phyloP scores from a whole-genome alignment of 1,140 invertebrate species.

The Drosophila azteca region DNA sequence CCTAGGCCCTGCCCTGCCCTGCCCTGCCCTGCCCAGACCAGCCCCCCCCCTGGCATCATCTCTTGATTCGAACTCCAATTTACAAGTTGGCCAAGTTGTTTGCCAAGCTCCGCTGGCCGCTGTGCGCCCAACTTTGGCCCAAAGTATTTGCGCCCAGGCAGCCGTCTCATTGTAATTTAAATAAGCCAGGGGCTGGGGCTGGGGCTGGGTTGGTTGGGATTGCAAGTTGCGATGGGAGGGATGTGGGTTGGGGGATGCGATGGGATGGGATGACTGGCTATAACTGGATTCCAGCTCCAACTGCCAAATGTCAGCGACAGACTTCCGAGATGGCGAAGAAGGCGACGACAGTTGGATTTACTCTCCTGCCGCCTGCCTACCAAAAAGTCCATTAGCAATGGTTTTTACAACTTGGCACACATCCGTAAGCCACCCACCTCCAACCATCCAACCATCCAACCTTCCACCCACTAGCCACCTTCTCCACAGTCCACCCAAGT shows the following conservation, averaged over 20 bases:
- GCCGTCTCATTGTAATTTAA: constrained; percentile 77
- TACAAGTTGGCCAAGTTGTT: constrained; percentile 79
- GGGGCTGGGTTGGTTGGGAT: constrained; percentile 27
- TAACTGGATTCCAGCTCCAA: constrained; percentile 65
- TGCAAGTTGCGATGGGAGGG: not conserved
- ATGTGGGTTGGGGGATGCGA: not conserved
- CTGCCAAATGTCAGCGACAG: constrained; percentile 79
- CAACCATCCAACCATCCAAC: not conserved
- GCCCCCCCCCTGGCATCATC: constrained; percentile 15
- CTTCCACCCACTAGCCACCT: not conserved
- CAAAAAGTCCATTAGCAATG: constrained; percentile 79
- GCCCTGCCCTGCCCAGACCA: not conserved
- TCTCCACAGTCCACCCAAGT: constrained; percentile 11
- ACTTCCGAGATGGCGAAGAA: constrained; percentile 60
- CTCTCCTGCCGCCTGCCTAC: constrained; percentile 33
- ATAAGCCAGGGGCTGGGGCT: constrained; percentile 47
- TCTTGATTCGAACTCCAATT: constrained; percentile 73
- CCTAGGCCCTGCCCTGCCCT: not conserved
- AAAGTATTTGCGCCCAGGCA: constrained; percentile 43
- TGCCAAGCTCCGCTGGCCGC: constrained; percentile 53
- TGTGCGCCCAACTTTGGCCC: constrained; percentile 41
- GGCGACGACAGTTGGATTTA: constrained; percentile 66
- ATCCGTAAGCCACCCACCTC: constrained; percentile 32
- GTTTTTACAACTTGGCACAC: constrained; percentile 79
- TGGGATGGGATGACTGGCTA: constrained; percentile 5